phyloP scores from a whole-genome alignment of 1,140 invertebrate species.

The Mya arenaria region DNA sequence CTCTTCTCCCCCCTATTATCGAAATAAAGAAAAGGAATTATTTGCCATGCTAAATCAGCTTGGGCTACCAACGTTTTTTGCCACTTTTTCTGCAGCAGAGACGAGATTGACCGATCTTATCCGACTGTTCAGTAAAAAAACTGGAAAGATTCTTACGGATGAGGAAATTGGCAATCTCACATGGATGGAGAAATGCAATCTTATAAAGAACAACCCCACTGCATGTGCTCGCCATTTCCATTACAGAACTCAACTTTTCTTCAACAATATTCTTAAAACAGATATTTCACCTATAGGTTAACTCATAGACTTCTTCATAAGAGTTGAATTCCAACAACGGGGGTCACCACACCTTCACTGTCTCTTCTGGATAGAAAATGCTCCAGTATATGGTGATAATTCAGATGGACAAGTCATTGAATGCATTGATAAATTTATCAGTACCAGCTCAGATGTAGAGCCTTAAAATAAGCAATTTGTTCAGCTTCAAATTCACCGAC shows the following conservation, averaged over 20 bases:
- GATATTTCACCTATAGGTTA: slow-evolving; percentile 35
- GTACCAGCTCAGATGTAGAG: slow-evolving; percentile 13
- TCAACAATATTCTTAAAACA: slow-evolving; percentile 63
- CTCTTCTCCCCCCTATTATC: slow-evolving; percentile 54
- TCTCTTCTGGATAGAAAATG: slow-evolving; percentile 71
- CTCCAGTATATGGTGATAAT: slow-evolving; percentile 64
- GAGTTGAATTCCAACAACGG: slow-evolving; percentile 53
- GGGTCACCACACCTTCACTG: slow-evolving; percentile 56
- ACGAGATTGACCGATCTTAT: slow-evolving; percentile 60
- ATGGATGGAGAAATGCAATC: slow-evolving; percentile 49
- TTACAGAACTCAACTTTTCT: slow-evolving; percentile 43
- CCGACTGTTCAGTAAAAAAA: slow-evolving; percentile 36
- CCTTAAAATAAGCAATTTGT: slow-evolving; percentile 31
- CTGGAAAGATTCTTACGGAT: background rate
- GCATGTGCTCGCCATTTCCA: slow-evolving; percentile 62
- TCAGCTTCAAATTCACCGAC: slow-evolving; percentile 48
- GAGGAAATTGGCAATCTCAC: slow-evolving; percentile 17
- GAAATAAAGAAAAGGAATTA: slow-evolving; percentile 57
- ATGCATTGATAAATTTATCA: slow-evolving; percentile 43
- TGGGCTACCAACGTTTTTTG: slow-evolving; percentile 60
- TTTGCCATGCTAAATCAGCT: slow-evolving; percentile 61
- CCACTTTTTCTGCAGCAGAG: slow-evolving; percentile 62
- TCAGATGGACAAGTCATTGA: slow-evolving; percentile 28
- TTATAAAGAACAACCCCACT: slow-evolving; percentile 57
- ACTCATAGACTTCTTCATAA: slow-evolving; percentile 39